Evolutionary conservation across 1,140 invertebrate genomes (phyloP).

Genomic region (Scaptomyza montana): DNA sequence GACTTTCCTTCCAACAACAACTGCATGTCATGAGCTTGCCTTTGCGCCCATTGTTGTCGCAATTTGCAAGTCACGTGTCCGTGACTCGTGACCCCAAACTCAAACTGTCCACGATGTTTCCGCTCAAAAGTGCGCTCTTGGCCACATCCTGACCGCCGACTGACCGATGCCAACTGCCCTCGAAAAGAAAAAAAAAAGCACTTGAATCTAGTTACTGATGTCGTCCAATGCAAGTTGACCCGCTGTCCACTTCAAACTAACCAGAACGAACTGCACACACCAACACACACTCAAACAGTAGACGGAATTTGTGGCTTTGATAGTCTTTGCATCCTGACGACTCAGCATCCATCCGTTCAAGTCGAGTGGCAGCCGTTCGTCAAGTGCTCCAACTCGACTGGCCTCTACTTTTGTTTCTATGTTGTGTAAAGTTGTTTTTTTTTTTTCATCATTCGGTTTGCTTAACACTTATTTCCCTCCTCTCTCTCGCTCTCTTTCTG

Average conservation of each 20-base stretch:
- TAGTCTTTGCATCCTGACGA: conserved; percentile 43
- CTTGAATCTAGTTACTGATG: conserved; percentile 65
- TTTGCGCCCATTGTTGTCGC: conserved; percentile 1
- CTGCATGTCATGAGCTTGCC: conserved; percentile 2
- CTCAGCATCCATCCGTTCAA: conserved; percentile 40
- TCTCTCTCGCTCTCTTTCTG: neutral
- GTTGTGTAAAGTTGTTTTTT: conserved; percentile 64
- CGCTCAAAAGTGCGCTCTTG: conserved; percentile 28
- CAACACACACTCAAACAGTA: conserved; percentile 6
- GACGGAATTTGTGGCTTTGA: conserved; percentile 48
- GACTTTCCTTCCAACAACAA: too few relatives aligned
- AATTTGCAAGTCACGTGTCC: conserved; percentile 23
- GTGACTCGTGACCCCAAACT: neutral
- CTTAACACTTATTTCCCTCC: neutral
- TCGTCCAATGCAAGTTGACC: conserved; percentile 38
- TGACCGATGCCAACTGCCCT: conserved; percentile 37
- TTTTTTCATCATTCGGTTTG: conserved; percentile 1
- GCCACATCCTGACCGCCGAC: conserved; percentile 18
- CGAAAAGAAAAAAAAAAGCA: conserved; percentile 36
- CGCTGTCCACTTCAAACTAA: conserved; percentile 53
- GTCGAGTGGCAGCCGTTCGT: conserved; percentile 65
- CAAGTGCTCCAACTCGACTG: conserved; percentile 49
- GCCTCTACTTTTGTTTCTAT: conserved; percentile 56
- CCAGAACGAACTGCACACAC: conserved; percentile 31
- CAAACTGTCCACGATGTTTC: neutral